Percentiles rank a stretch among this genome's conserved stretches.
phyloP scores from a whole-genome alignment of 2,797 vertebrate genomes.

The Vultur gryphus region DNA sequence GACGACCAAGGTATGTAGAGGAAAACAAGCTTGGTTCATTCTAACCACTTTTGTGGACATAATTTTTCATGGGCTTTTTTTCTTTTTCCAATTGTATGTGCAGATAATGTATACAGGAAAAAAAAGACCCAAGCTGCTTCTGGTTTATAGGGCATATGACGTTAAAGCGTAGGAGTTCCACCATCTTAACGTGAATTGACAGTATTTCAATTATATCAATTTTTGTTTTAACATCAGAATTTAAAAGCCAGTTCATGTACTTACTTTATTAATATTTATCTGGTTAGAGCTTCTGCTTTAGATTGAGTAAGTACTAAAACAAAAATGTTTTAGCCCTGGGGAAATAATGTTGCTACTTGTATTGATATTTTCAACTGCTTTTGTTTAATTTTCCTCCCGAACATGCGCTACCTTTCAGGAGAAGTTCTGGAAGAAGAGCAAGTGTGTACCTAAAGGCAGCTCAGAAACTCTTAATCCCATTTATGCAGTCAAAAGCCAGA shows the following conservation, averaged over 20 bases:
- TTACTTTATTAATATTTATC: background rate
- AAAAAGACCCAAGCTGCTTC: background rate
- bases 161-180: background rate
- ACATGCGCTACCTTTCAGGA: background rate
- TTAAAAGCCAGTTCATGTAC: background rate
- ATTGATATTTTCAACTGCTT: background rate
- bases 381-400: background rate
- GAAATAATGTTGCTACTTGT: background rate
- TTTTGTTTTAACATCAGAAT: background rate
- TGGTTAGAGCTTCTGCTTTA: background rate
- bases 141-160: background rate
- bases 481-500: background rate
- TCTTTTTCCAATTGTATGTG: background rate
- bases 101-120: background rate
- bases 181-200: background rate
- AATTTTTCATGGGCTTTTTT: background rate
- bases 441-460: background rate
- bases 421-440: background rate
- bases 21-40: background rate
- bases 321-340: background rate
- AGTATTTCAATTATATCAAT: background rate
- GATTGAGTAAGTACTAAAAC: background rate
- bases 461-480: background rate
- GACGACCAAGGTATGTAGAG: constrained; percentile 77
- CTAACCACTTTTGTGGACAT: background rate